Conservation (phyloP, 2,797 vertebrate species). For the Momotus momota region DNA sequence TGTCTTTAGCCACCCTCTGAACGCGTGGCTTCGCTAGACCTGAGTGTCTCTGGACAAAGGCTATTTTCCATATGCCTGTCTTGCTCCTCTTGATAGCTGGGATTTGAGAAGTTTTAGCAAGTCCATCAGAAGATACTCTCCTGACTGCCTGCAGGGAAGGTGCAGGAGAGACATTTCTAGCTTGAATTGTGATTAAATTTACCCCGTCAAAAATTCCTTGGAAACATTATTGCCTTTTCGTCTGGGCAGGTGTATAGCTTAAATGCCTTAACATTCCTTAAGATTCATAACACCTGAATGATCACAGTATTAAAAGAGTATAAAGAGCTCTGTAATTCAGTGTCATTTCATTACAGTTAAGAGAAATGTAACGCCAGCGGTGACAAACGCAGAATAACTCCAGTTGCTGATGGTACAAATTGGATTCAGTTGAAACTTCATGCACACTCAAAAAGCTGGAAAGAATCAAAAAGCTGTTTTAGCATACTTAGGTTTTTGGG, state of each 20-base stretch:
- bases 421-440: not conserved
- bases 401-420: slow-evolving; percentile 27
- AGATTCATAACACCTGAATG: not conserved
- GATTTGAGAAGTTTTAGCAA: not conserved
- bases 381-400: slow-evolving; percentile 30
- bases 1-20: not conserved
- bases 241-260: not conserved
- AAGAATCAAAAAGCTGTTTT: slow-evolving; percentile 23
- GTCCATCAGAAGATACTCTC: not conserved
- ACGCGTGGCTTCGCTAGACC: not conserved
- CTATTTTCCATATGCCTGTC: not conserved
- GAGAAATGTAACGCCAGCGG: slow-evolving; percentile 20
- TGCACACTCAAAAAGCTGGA: not conserved
- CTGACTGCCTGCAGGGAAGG: not conserved
- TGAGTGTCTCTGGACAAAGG: not conserved
- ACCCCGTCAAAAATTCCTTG: not conserved
- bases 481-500: not conserved
- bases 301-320: not conserved
- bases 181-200: not conserved
- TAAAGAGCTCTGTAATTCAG: not conserved
- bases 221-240: not conserved
- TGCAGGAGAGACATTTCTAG: not conserved
- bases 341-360: not conserved
- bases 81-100: not conserved
- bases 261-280: not conserved